Evolutionary conservation across 2,113 vertebrate species (phyloP), one percentile per base, ranked within the genome.

Genomic region (Pangasianodon hypophthalmus): DNA sequence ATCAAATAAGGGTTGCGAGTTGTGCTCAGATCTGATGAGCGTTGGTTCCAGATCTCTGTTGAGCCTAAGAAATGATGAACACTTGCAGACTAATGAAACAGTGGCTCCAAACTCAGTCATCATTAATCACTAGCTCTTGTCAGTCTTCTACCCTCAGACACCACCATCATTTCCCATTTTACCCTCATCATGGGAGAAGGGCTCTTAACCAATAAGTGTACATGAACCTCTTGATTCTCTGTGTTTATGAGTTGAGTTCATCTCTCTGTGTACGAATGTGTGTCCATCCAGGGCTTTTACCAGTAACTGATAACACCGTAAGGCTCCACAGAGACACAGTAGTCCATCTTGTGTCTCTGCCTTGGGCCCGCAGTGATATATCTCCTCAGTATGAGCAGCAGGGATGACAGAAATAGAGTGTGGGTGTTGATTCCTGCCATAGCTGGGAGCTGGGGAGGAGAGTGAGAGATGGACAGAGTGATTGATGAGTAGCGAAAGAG

Each of bases 111-210:
- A 96, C 94, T 93, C 95, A 96, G 95, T 95, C 96, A 93, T 95
- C 95, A 96, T 96, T 96, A 96, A 96, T 96, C 95, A 96, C 94
- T 58, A 8, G 91, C 93, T 88, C 94, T 91, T 96, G 95, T 96
- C 95, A 94, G 92, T 93, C 90, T 92, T 91, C 94, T 94, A 94
- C 93, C 94, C 93, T 90, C 92, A 87, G 91, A 89, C 91, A 90
- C 82, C 91, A 88, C 92, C 67, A 77, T 87, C 46, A 82, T 37
- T 71, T 79, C 56, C 32, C 41, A 73, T 80, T 89, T 89, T 82
- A 85, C 16, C 79, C 81, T 56, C 29, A 48, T 46, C 41, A 24
- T 80, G 79, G 85, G 86, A 86, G 80, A 87, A 60, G 86, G 44
- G 14, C 18, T 24, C 32, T 32, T 29, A 52, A 46, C 32, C 10